Base-by-base conservation (phyloP, 2,113 vertebrate genomes). In the Meleagris gallopavo region DNA sequence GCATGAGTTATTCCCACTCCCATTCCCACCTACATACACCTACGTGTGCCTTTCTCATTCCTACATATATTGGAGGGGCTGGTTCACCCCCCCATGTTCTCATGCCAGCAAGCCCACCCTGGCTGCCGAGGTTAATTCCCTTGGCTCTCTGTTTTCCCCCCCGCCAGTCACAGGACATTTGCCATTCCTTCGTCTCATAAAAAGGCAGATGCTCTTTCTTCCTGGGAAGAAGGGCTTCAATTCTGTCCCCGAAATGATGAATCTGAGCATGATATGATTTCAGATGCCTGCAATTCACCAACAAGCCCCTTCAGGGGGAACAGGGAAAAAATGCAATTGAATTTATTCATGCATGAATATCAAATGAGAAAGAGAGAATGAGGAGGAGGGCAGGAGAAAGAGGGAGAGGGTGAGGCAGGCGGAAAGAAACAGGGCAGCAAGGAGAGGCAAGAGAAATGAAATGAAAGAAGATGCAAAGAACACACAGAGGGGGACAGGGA, bases 311-410 rank as follows among this genome's bases (percentile, higher is more conserved):
- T 95, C 77, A 94, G 94, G 93, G 94, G 89, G 58, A 96, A 94
- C 64, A 79, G 79, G 46, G 61, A 13, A 92, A 89, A 97, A 97
- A 96, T 91, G 95, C 94, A 93, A 97, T 93, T 96, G 94, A 97
- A 97, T 96, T 97, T 97, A 97, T 97, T 96, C 94, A 88, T 93
- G 93, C 93, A 94, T 97, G 94, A 96, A 97, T 97, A 94, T 95
- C 94, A 97, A 97, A 95, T 92, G 94, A 90, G 93, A 94, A 94
- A 87, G 86, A 64, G 92, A 91, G 84, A 96, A 95, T 45, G 73
- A 94, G 70, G 82, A 95, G 91, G 67, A 96, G 72, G 83, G 82
- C 72, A 94, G 64, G 38, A 86, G 54, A 88, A 34, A 85, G 30
- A 71, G 40, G 69, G 48, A 95, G 64, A 88, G 58, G 74, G 71